Evolutionary conservation across 2,113 vertebrate genomes (phyloP).

Genomic region (Petaurus breviceps): DNA sequence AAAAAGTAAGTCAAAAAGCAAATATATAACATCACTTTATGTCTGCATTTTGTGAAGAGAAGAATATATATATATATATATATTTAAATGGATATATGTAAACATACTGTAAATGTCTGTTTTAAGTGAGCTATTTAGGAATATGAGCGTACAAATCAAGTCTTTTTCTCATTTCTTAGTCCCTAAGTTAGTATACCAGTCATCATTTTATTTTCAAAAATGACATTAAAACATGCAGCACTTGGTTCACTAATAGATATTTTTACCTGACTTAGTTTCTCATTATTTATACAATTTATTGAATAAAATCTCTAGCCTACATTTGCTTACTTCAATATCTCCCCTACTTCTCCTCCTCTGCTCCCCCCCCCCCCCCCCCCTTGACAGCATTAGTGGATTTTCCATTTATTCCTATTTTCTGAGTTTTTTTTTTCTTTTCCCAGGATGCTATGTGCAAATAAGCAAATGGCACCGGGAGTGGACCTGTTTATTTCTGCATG

Average conservation of each 20-base stretch:
- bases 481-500: background rate
- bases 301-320: background rate
- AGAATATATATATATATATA: background rate
- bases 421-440: background rate
- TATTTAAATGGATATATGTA: background rate
- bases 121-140: background rate
- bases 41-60: background rate
- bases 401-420: background rate
- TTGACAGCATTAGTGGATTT: slow-evolving; percentile 6
- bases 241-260: background rate
- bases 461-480: background rate
- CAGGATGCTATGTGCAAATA: background rate
- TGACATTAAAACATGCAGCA: slow-evolving; percentile 1
- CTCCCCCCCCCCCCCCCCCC: too few relatives aligned
- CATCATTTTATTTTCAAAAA: slow-evolving; percentile 50
- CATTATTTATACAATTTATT: background rate
- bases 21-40: background rate
- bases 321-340: slow-evolving; percentile 9
- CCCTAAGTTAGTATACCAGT: background rate
- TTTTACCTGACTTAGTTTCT: slow-evolving; percentile 50
- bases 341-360: background rate
- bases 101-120: background rate
- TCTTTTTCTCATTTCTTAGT: background rate
- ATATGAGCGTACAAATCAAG: background rate
- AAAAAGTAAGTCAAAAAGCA: background rate